Conservation (phyloP, 2,797 vertebrate species). For the Phataginus tetradactyla region DNA sequence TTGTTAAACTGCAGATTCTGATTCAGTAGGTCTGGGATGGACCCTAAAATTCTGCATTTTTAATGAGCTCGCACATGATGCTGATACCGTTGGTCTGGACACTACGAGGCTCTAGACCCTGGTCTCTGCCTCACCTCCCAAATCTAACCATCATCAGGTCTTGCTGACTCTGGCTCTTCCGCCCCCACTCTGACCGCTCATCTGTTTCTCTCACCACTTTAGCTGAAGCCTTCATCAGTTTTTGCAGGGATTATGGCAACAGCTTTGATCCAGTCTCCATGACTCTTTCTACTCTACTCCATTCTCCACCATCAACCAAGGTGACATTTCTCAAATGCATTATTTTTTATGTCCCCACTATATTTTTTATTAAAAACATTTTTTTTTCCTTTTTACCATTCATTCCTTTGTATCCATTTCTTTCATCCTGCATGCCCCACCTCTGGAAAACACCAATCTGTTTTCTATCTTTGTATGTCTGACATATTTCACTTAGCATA, state of each 20-base stretch:
- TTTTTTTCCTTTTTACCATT: background rate
- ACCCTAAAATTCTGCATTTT: background rate
- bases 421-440: background rate
- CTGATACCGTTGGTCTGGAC: background rate
- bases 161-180: background rate
- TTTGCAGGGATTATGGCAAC: background rate
- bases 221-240: background rate
- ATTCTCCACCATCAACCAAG: background rate
- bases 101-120: background rate
- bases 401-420: background rate
- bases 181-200: background rate
- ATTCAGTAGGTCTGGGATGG: background rate
- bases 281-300: background rate
- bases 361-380: background rate
- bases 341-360: background rate
- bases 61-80: background rate
- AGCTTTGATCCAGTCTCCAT: background rate
- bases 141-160: background rate
- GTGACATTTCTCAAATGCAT: background rate
- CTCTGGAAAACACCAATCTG: background rate
- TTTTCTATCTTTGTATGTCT: background rate
- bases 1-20: background rate
- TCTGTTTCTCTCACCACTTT: background rate
- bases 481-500: background rate
- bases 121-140: background rate